Conservation (phyloP, 2,888 invertebrate genomes). For the Urechis unicinctus region DNA sequence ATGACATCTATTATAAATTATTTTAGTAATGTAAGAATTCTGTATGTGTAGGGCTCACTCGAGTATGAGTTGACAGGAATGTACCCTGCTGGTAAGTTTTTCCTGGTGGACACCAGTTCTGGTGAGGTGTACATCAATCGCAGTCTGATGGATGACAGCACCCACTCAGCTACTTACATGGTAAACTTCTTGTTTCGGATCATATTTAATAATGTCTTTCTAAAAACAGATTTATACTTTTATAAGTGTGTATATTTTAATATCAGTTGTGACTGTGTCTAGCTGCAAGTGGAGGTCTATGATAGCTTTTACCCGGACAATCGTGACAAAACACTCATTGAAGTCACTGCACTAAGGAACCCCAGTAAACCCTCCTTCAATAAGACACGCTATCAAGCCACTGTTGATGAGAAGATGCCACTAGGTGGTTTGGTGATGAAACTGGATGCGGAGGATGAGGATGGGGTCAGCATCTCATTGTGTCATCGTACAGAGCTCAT, state of each 20-base stretch:
- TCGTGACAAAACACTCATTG: conserved; percentile 25
- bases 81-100: conserved; percentile 38
- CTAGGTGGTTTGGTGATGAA: conserved; percentile 27
- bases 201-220: neutral
- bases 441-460: conserved; percentile 30
- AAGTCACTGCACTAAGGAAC: conserved; percentile 33
- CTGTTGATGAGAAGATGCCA: conserved; percentile 69
- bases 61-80: conserved; percentile 30
- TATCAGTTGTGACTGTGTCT: too few relatives aligned
- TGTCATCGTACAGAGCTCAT: too few relatives aligned
- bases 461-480: conserved; percentile 10
- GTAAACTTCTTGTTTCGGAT: conserved; percentile 18
- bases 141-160: conserved; percentile 30
- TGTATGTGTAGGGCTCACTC: conserved; percentile 25
- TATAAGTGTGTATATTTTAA: too few relatives aligned
- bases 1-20: too few relatives aligned
- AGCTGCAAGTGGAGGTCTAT: conserved; percentile 36
- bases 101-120: conserved; percentile 24
- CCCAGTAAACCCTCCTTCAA: conserved; percentile 68
- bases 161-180: conserved; percentile 24
- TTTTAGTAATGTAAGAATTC: too few relatives aligned
- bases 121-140: conserved; percentile 26
- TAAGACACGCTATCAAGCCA: conserved; percentile 75
- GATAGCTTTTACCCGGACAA: conserved; percentile 31
- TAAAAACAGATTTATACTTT: too few relatives aligned